Conservation (phyloP, 2,888 invertebrate genomes). For the Xestia c-nigrum region DNA sequence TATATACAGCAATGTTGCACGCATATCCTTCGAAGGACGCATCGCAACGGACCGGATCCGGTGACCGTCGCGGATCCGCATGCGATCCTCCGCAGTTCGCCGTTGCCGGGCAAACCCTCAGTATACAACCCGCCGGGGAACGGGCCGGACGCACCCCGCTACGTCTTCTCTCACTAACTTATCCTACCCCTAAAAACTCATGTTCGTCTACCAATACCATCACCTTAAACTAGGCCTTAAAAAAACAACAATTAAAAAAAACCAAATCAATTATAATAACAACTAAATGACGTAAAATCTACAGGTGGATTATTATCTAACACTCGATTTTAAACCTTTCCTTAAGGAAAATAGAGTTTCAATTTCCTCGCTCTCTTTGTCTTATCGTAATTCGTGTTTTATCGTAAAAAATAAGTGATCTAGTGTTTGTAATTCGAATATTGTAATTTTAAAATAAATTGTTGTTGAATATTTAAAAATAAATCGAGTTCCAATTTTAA, state of each 20-base stretch:
- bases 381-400: constrained; percentile 55
- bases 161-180: constrained; percentile 48
- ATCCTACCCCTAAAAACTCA: constrained; percentile 57
- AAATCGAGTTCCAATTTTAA: constrained; percentile 28
- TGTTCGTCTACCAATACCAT: constrained; percentile 39
- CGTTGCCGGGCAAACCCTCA: constrained; percentile 55
- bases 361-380: constrained; percentile 61
- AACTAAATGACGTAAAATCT: constrained; percentile 61
- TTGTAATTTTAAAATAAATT: constrained; percentile 35
- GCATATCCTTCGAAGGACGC: constrained; percentile 34
- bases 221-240: constrained; percentile 41
- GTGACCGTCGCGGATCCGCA: constrained; percentile 42
- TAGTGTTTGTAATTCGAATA: constrained; percentile 56
- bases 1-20: constrained; percentile 16
- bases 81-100: constrained; percentile 58
- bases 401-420: constrained; percentile 40
- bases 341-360: constrained; percentile 60
- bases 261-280: constrained; percentile 38
- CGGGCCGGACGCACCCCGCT: constrained; percentile 59
- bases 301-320: constrained; percentile 69
- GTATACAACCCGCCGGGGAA: constrained; percentile 62
- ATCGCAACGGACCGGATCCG: constrained; percentile 33
- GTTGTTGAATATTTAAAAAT: constrained; percentile 17
- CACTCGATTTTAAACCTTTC: constrained; percentile 65
- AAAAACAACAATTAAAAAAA: constrained; percentile 22